A percentile compares a stretch with the other conserved stretches of the same genome.
phyloP scores from a whole-genome alignment of 2,113 vertebrate species.

The Irena cyanogastra region DNA sequence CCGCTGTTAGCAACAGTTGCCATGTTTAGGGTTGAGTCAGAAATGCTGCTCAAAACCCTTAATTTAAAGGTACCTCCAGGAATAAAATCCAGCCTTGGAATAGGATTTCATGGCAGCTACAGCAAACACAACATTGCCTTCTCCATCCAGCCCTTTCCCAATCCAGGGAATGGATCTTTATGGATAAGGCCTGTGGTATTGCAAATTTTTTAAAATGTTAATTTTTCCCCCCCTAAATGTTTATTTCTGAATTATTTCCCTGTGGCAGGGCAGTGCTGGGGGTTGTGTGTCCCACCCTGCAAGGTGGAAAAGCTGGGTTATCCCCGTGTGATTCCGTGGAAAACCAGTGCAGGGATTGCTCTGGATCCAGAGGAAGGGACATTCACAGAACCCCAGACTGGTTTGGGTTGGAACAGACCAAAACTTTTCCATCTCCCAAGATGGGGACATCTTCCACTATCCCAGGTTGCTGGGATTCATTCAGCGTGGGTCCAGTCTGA shows the following conservation, averaged over 20 bases:
- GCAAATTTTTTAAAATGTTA: rapidly evolving
- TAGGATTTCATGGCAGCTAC: not conserved
- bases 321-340: not conserved
- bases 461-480: not conserved
- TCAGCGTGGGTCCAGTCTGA: not conserved
- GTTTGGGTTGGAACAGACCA: not conserved
- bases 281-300: not conserved
- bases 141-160: not conserved
- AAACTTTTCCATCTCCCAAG: not conserved
- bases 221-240: rapidly evolving
- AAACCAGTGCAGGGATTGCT: not conserved
- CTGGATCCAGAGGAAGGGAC: not conserved
- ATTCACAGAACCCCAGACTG: rapidly evolving
- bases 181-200: not conserved
- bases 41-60: not conserved
- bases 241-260: not conserved
- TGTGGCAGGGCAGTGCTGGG: not conserved
- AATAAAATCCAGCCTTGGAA: slow-evolving; percentile 21
- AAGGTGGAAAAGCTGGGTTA: not conserved
- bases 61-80: slow-evolving; percentile 15
- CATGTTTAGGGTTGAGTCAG: slow-evolving; percentile 46
- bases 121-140: not conserved
- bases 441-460: not conserved
- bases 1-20: slow-evolving; percentile 61
- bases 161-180: rapidly evolving